Conservation (phyloP, 2,888 invertebrate species). For the Caenorhabditis panamensis region DNA sequence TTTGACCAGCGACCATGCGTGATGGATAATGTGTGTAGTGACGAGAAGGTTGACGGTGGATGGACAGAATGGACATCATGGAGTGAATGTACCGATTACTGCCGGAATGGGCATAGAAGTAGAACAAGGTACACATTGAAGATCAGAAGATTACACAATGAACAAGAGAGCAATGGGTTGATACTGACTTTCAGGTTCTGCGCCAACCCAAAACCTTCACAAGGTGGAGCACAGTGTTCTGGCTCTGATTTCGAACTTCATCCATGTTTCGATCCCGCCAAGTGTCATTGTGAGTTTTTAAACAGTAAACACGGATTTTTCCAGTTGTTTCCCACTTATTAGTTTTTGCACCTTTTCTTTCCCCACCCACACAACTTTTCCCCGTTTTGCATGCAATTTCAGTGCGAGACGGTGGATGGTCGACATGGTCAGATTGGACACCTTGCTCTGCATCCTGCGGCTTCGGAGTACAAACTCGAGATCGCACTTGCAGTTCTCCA, state of each 20-base stretch:
- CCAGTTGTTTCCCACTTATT: neutral
- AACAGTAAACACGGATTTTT: neutral
- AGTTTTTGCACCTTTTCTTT: conserved; percentile 31
- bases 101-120: conserved; percentile 77
- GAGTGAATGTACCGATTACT: conserved; percentile 78
- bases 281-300: conserved; percentile 74
- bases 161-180: conserved; percentile 15
- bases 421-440: conserved; percentile 77
- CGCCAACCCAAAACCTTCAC: conserved; percentile 76
- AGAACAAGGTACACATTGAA: conserved; percentile 71
- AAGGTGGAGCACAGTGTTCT: conserved; percentile 77
- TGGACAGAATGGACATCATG: conserved; percentile 80
- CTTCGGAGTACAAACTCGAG: conserved; percentile 74
- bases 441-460: conserved; percentile 77
- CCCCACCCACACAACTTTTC: conserved; percentile 26
- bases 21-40: conserved; percentile 59
- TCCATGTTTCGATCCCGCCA: conserved; percentile 71
- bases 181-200: conserved; percentile 73
- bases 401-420: conserved; percentile 76
- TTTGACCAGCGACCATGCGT: conserved; percentile 80
- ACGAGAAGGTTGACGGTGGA: conserved; percentile 73
- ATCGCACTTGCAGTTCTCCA: conserved; percentile 72
- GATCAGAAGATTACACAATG: neutral
- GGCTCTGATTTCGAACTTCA: conserved; percentile 80
- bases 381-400: conserved; percentile 57